These are phyloP conservation scores for Eulimnadia texana DNA, from an alignment of 1,140 invertebrate species.

Conservation along the genomic window DNA sequence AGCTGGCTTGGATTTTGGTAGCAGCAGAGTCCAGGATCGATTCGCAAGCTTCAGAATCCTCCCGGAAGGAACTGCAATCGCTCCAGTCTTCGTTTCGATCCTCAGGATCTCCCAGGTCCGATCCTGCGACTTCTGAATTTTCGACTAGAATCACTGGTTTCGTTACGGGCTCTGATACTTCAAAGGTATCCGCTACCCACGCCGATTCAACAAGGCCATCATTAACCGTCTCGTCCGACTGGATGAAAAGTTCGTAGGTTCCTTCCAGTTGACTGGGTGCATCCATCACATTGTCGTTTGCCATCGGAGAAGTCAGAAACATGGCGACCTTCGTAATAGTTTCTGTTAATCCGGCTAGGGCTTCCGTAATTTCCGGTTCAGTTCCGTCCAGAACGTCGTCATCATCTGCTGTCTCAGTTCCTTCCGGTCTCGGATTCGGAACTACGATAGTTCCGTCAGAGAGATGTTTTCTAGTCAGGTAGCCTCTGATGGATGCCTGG, in stretches of 20 bases:
- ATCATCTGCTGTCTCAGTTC: background rate
- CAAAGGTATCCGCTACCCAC: background rate
- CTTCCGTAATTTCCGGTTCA: constrained; percentile 1
- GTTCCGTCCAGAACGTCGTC: background rate
- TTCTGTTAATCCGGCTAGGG: constrained; percentile 10
- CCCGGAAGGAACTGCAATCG: background rate
- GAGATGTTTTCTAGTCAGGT: background rate
- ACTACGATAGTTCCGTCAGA: background rate
- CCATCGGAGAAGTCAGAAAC: constrained; percentile 5
- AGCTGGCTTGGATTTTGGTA: constrained; percentile 14
- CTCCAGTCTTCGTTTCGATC: background rate
- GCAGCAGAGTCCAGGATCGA: constrained; percentile 5
- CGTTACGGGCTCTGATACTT: background rate
- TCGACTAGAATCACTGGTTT: background rate
- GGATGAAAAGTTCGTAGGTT: background rate
- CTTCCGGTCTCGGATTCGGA: background rate
- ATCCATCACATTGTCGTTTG: background rate
- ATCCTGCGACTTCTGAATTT: background rate
- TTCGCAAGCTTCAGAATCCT: background rate
- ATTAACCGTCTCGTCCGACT: constrained; percentile 3
- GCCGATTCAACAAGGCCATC: constrained; percentile 2
- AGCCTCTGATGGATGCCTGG: background rate
- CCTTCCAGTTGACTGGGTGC: background rate
- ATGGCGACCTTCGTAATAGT: constrained; percentile 12
- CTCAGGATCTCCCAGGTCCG: background rate